These are phyloP conservation scores for Drosophila nigrodunni DNA, from an alignment of 1,140 invertebrate species.

Conservation along the genomic window DNA sequence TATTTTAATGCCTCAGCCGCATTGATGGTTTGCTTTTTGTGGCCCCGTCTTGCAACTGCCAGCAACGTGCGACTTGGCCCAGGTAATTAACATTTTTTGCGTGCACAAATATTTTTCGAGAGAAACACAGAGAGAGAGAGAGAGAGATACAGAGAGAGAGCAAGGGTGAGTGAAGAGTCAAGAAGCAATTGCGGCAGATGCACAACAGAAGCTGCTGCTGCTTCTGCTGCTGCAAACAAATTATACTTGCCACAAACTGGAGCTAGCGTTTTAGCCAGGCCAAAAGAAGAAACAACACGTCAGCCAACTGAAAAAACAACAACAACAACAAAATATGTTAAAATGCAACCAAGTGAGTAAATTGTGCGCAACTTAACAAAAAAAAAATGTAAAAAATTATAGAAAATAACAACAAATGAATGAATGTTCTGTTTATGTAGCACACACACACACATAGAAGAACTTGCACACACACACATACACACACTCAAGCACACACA, in stretches of 20 bases:
- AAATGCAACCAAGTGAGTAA: slow-evolving; percentile 81
- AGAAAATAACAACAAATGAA: slow-evolving; percentile 18
- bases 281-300: slow-evolving; percentile 53
- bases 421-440: slow-evolving; percentile 73
- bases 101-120: slow-evolving; percentile 82
- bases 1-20: slow-evolving; percentile 77
- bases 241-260: no score
- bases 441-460: slow-evolving; percentile 44
- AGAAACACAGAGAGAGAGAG: slow-evolving; percentile 42
- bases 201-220: slow-evolving; percentile 64
- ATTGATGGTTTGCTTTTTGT: slow-evolving; percentile 78
- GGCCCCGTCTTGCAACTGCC: slow-evolving; percentile 30
- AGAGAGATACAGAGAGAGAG: slow-evolving; percentile 59
- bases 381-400: slow-evolving; percentile 29
- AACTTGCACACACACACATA: slow-evolving; percentile 24
- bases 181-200: slow-evolving; percentile 48
- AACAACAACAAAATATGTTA: slow-evolving; percentile 82
- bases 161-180: slow-evolving; percentile 52
- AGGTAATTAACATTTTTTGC: slow-evolving; percentile 82
- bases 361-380: slow-evolving; percentile 70
- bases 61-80: slow-evolving; percentile 21
- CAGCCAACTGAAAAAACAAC: slow-evolving; percentile 74
- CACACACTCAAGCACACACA: slow-evolving; percentile 32
- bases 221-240: slow-evolving; percentile 30
- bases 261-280: neutral